These are phyloP conservation scores for Crossaster papposus DNA, from an alignment of 53 echinoderm and acorn worm species.

Conservation along the genomic window DNA sequence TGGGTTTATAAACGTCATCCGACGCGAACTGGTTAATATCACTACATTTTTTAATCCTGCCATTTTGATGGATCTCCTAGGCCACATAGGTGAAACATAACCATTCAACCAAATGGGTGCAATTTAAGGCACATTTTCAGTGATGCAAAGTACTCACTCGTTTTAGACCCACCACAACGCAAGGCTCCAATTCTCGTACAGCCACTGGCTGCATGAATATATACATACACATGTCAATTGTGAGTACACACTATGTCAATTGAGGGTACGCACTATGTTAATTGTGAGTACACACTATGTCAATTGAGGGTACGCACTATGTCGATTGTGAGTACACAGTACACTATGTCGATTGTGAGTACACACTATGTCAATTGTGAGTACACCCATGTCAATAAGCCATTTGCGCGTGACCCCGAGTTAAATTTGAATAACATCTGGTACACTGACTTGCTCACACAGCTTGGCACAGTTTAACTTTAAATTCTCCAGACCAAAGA, in stretches of 20 bases:
- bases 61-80: neutral
- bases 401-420: no score
- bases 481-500: no score
- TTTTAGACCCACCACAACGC: conserved; percentile 38
- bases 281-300: no score
- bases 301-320: no score
- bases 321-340: no score
- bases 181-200: conserved; percentile 54
- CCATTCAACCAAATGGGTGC: neutral
- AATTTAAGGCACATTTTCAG: neutral
- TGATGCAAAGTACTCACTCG: conserved; percentile 50
- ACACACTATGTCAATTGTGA: neutral
- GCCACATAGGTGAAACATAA: neutral
- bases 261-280: no score
- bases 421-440: no score
- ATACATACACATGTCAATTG: conserved; percentile 6
- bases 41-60: neutral
- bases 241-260: neutral
- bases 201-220: conserved; percentile 60
- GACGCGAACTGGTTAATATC: no score
- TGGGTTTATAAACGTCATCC: no score
- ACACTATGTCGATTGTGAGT: conserved; percentile 1
- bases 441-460: no score
- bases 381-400: no score
- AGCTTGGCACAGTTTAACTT: no score